Evolutionary conservation across 1,140 invertebrate species (phyloP).

Genomic region (Oreohelix idahoensis): DNA sequence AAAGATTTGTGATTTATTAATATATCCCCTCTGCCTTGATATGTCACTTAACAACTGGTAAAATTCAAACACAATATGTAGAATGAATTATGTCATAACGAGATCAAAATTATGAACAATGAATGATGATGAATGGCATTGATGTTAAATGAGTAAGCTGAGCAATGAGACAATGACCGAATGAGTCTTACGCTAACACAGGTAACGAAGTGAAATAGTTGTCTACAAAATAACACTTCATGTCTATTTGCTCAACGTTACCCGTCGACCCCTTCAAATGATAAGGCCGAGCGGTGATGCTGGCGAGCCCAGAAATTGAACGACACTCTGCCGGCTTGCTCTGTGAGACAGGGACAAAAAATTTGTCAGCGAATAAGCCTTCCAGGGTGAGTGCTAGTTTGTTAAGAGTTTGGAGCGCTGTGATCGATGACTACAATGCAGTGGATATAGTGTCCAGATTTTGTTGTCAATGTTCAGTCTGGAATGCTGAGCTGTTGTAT

Average conservation of each 20-base stretch:
- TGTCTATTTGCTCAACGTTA: conserved; percentile 1
- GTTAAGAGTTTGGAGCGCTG: background rate
- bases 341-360: conserved; percentile 42
- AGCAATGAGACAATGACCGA: too few species aligned
- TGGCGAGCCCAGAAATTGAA: background rate
- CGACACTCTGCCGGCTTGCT: conserved; percentile 10
- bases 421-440: background rate
- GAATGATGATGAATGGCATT: too few species aligned
- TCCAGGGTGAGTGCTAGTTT: background rate
- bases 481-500: background rate
- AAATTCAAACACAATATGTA: too few species aligned
- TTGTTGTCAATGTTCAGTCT: background rate
- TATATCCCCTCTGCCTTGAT: too few species aligned
- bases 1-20: too few species aligned
- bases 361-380: conserved; percentile 15
- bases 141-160: too few species aligned
- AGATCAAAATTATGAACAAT: too few species aligned
- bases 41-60: too few species aligned
- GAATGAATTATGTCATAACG: too few species aligned
- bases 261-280: conserved; percentile 31
- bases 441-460: background rate
- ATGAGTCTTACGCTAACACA: too few species aligned
- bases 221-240: background rate
- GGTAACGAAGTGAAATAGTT: too few species aligned
- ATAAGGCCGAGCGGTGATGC: background rate